phyloP scores from a whole-genome alignment of 1,140 invertebrate species.

The Drosophila asahinai region DNA sequence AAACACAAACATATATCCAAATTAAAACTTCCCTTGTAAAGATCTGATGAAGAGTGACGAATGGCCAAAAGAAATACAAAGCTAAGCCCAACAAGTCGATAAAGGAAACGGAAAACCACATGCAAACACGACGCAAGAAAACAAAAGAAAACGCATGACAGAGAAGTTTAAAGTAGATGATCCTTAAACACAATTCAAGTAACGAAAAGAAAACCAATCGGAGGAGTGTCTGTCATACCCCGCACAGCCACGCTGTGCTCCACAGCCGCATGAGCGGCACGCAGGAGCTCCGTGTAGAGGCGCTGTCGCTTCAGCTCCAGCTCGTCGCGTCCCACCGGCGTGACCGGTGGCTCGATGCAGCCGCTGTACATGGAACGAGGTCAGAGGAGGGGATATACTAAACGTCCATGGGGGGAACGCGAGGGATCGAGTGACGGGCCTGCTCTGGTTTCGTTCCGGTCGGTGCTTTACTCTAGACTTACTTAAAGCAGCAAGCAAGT shows the following conservation, averaged over 20 bases:
- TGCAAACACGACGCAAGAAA: slow-evolving; percentile 28
- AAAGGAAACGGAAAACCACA: slow-evolving; percentile 17
- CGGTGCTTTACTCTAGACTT: background rate
- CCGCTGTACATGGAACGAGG: slow-evolving; percentile 54
- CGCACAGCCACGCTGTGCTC: slow-evolving; percentile 89
- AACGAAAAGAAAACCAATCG: slow-evolving; percentile 1
- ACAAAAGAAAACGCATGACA: slow-evolving; percentile 10
- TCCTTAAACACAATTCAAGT: too few relatives aligned
- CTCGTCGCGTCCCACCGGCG: slow-evolving; percentile 91
- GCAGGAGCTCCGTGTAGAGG: slow-evolving; percentile 91
- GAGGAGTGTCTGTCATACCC: slow-evolving; percentile 65
- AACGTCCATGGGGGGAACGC: background rate
- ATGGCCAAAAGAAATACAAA: background rate
- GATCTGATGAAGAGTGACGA: background rate
- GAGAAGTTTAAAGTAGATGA: slow-evolving; percentile 5
- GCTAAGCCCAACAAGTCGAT: slow-evolving; percentile 9
- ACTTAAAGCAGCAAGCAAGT: background rate
- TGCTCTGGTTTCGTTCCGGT: slow-evolving; percentile 30
- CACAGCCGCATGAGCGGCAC: slow-evolving; percentile 89
- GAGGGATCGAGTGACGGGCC: slow-evolving; percentile 1
- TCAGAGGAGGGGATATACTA: slow-evolving; percentile 23
- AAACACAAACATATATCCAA: slow-evolving; percentile 9
- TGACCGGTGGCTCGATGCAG: slow-evolving; percentile 88
- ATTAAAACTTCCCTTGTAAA: slow-evolving; percentile 5
- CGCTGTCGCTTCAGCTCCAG: slow-evolving; percentile 90